Percentiles rank a stretch among this genome's conserved stretches.
phyloP scores from a whole-genome alignment of 2,888 invertebrate species.

The Agrochola lychnidis region DNA sequence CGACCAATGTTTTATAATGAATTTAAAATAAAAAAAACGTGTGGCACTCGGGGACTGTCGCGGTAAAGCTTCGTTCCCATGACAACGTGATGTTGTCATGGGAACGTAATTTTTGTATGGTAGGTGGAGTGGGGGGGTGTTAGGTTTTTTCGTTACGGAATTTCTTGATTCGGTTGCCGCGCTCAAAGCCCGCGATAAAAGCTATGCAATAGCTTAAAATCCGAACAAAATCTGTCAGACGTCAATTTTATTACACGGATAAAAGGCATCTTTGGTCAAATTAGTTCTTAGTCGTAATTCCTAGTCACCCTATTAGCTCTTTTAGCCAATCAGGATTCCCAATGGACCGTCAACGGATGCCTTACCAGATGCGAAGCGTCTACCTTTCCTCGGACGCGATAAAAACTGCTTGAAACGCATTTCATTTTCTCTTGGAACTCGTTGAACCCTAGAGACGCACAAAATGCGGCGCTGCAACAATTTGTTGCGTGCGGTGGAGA shows the following conservation, averaged over 20 bases:
- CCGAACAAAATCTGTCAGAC: no score
- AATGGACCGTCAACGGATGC: conserved; percentile 44
- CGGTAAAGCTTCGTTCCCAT: no score
- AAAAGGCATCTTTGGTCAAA: neutral
- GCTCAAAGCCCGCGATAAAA: no score
- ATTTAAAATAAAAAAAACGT: no score
- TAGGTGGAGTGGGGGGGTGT: no score
- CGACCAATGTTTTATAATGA: neutral
- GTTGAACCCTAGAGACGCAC: conserved; percentile 73
- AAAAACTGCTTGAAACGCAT: conserved; percentile 60
- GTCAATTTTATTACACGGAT: neutral
- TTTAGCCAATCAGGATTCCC: conserved; percentile 58
- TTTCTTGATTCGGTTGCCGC: no score
- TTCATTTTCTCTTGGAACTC: conserved; percentile 69
- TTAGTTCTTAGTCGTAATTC: neutral
- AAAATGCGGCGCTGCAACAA: conserved; percentile 75
- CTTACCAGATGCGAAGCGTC: conserved; percentile 51
- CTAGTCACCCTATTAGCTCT: conserved; percentile 19
- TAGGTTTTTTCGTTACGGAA: no score
- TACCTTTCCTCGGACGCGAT: conserved; percentile 49
- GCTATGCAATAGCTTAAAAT: no score
- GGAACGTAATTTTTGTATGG: no score
- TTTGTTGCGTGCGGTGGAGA: conserved; percentile 71
- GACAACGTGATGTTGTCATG: no score
- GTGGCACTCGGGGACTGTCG: no score